Evolutionary conservation across 2,888 invertebrate genomes (phyloP).

Genomic region (Oxytorus armatus): DNA sequence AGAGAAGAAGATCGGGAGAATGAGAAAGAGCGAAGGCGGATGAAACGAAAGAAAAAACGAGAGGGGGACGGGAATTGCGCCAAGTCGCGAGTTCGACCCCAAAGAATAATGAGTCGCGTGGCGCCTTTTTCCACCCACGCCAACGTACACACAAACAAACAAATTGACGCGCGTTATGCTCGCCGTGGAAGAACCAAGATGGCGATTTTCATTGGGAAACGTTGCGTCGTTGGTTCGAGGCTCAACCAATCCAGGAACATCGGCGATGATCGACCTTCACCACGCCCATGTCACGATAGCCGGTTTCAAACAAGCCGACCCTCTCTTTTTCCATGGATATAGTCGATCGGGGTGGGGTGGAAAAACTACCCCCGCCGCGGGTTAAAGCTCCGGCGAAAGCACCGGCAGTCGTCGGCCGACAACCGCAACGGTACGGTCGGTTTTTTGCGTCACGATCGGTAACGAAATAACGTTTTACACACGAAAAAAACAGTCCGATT

Average conservation of each 20-base stretch:
- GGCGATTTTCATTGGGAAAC: constrained; percentile 61
- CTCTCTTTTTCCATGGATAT: background rate
- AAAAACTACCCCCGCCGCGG: constrained; percentile 35
- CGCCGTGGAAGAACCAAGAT: constrained; percentile 72
- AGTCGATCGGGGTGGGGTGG: background rate
- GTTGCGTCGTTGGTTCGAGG: constrained; percentile 63
- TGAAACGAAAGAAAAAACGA: no score
- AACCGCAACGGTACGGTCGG: constrained; percentile 48
- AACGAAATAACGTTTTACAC: no score
- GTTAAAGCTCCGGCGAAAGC: constrained; percentile 24
- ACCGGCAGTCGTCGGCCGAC: constrained; percentile 65
- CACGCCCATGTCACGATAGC: constrained; percentile 34
- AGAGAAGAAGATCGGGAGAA: no score
- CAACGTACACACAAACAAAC: background rate
- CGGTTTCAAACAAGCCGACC: background rate
- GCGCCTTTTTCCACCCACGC: constrained; percentile 24
- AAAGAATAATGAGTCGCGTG: constrained; percentile 35
- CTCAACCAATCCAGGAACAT: constrained; percentile 56
- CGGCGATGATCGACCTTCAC: background rate
- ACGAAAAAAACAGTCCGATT: no score
- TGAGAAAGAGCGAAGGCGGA: no score
- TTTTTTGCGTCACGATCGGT: no score
- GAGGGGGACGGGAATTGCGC: no score
- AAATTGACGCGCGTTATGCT: background rate
- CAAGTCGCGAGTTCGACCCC: background rate